These are phyloP conservation scores for Kryptolebias ocellatus DNA, from an alignment of 2,797 vertebrate genomes.

Conservation along the genomic window DNA sequence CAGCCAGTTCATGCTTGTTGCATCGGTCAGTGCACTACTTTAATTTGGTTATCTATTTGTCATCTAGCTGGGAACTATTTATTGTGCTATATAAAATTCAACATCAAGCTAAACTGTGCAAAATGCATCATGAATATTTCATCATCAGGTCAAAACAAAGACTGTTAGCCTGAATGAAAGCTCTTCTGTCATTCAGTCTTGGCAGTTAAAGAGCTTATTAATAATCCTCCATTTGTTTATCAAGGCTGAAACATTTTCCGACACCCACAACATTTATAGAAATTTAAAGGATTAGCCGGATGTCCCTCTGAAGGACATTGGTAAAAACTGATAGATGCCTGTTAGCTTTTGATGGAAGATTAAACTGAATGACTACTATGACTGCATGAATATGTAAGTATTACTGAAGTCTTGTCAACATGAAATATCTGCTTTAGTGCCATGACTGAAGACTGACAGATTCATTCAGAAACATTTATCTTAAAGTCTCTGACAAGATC, in stretches of 20 bases:
- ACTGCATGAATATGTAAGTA: slow-evolving; percentile 6
- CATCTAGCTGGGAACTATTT: no score
- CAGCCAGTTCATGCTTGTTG: no score
- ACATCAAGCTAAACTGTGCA: no score
- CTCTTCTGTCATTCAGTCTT: neutral
- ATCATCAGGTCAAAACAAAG: no score
- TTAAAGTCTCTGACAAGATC: slow-evolving; percentile 25
- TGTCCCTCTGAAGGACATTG: neutral
- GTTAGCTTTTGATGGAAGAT: slow-evolving; percentile 14
- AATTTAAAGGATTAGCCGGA: slow-evolving; percentile 9
- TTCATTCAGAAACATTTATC: slow-evolving; percentile 16
- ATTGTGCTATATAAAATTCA: no score
- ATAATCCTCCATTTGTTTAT: slow-evolving; percentile 14
- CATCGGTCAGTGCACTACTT: no score
- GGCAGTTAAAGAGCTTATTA: neutral
- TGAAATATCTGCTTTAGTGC: slow-evolving; percentile 20
- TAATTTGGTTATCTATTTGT: no score
- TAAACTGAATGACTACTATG: slow-evolving; percentile 23
- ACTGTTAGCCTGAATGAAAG: neutral
- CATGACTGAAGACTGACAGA: slow-evolving; percentile 15
- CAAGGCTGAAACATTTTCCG: slow-evolving; percentile 8
- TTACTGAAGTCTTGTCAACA: slow-evolving; percentile 22
- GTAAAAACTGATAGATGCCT: slow-evolving; percentile 8
- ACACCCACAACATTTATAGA: neutral
- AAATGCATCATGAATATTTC: no score